These are phyloP conservation scores for Spodoptera littoralis DNA, from an alignment of 2,888 invertebrate genomes.

Conservation along the genomic window DNA sequence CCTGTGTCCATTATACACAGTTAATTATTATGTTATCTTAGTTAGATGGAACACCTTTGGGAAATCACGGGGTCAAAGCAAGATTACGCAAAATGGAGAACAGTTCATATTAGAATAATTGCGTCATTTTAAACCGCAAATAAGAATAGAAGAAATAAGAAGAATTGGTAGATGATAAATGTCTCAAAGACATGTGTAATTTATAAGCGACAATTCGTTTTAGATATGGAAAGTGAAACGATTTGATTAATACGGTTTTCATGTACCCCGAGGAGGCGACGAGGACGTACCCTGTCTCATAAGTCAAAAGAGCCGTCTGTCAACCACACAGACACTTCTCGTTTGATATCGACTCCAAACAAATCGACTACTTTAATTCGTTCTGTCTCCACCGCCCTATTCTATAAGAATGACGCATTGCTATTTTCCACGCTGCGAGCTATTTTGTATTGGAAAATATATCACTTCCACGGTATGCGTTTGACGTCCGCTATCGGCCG, in stretches of 20 bases:
- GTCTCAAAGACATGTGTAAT: slow-evolving; percentile 6
- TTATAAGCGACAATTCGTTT: slow-evolving; percentile 24
- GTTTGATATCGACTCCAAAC: slow-evolving; percentile 56
- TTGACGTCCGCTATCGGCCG: slow-evolving; percentile 45
- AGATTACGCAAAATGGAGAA: slow-evolving; percentile 7
- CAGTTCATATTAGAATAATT: slow-evolving; percentile 4
- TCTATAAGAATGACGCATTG: slow-evolving; percentile 50
- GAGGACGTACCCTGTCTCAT: slow-evolving; percentile 34
- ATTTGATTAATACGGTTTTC: slow-evolving; percentile 44
- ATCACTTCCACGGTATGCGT: slow-evolving; percentile 47
- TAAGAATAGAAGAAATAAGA: background rate
- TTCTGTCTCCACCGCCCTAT: slow-evolving; percentile 38
- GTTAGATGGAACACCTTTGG: slow-evolving; percentile 20
- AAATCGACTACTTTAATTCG: slow-evolving; percentile 61
- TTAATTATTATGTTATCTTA: slow-evolving; percentile 32
- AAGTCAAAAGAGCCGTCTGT: slow-evolving; percentile 52
- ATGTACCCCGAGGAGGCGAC: slow-evolving; percentile 15
- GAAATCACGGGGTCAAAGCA: slow-evolving; percentile 26
- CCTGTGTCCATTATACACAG: slow-evolving; percentile 25
- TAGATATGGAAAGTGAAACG: slow-evolving; percentile 17
- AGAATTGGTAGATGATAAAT: background rate
- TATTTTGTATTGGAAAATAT: slow-evolving; percentile 51
- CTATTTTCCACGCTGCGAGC: slow-evolving; percentile 33
- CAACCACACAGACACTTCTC: slow-evolving; percentile 55
- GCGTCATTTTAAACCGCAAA: background rate